Base-by-base conservation (phyloP, 1,140 invertebrate species). In the Meteorus sp. region DNA sequence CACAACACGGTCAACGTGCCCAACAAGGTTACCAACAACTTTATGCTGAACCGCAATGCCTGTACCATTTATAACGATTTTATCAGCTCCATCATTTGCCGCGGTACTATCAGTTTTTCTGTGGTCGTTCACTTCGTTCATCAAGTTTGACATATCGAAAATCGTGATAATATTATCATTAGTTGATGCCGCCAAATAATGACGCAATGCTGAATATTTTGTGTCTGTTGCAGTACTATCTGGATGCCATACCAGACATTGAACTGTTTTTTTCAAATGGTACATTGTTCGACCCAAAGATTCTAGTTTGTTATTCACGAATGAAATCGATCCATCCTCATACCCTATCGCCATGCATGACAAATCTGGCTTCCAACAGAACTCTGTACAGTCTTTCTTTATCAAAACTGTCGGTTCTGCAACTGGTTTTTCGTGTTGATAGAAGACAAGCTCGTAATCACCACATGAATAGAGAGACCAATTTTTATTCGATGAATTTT, bases 161-260 rank as follows among this genome's bases (percentile, higher is more conserved):
- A 91, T 76, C 20, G 80, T 71, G 51, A 91, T 78, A 13, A 43
- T 66, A 20, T 84, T 82, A 58, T 5, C 31, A 20, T 84, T 81
- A 2, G 84, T 83, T 9, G 84, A 81, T 9, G 85, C 80, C 2
- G 89, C 90, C 25, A 92, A 72, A 70, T 87, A 85, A 72, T 87
- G 79, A 41, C 76, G 74, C 65, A 82, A 83, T 0, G 78, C 73
- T 1, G 88, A 89, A 33, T 77, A 70, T 29, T 77, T 79, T 8
- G 74, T 75, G 48, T 83, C 82, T 13, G 79, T 76, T 1, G 82
- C 77, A 1, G 85, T 88, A 59, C 85, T 84, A 44, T 83, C 72
- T 0, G 90, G 89, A 77, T 92, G 89, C 89, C 89, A 92, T 1
- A 74, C 76, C 1, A 90, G 70, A 48, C 79, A 81, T 63, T 87